Base-by-base conservation (phyloP, 92 coral and sea anemone genomes). In the Phenganax stokvisi region DNA sequence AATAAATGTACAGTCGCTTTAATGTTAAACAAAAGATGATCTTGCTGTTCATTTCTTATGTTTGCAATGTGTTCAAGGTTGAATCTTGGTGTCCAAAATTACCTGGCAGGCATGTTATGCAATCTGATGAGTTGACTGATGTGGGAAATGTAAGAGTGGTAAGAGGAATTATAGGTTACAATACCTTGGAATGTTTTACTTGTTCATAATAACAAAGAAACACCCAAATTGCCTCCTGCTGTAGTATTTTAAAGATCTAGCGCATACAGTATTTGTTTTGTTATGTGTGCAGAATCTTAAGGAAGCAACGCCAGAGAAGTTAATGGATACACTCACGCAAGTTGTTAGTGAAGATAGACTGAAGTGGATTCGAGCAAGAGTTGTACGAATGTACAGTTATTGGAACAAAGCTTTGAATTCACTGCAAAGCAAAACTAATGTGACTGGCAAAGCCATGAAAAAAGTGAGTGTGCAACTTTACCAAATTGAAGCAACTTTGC, bases 21-120 rank as follows among this genome's bases (percentile, higher is more conserved):
- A 0, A 30, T 51, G 27, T 20, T 15, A 11, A 12, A n/a, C 9
- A 8, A 57, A 11, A 17, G 16, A 0, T 52, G 57, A 54, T 1
- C 6, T 10, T 7, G 17, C 29, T 75, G 16, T 55, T 65, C 25
- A 20, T 9, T 83, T 65, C 52, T 53, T 16, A 37, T 74, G 30
- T 30, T 8, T 7, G 71, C 71, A 5, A 37, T 37, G 2, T 37
- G 47, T 37, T 44, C 47, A 76, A 93, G 97, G 97, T 88, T 12
- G 97, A 93, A 76, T 84, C 86, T 69, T 93, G 97, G 97, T 93
- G 97, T 57, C 97, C 97, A 28, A 61, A 70, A 5, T 68, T 86
- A 29, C 87, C 89, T 12, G 90, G 96, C 25, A 80, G 85, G 57
- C 54, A 29, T 30, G 30, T 53, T n/a, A 13, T 13, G 9, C 15